Percentiles rank a stretch among this genome's conserved stretches.
These are phyloP conservation scores for Pocillopora verrucosa DNA, from an alignment of 64 coral and sea anemone species.

Conservation along the genomic window DNA sequence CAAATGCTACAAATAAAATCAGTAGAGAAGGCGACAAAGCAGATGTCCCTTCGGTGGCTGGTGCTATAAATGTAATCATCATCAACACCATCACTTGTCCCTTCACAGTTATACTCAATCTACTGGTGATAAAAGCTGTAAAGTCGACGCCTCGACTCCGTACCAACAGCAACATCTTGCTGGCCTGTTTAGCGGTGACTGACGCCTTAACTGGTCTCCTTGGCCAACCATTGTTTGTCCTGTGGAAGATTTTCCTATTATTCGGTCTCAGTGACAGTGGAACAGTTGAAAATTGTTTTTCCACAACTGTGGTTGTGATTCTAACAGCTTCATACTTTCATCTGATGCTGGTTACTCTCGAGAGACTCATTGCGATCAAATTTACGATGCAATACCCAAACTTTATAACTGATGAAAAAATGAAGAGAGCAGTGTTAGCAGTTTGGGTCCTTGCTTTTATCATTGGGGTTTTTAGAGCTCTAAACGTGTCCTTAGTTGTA, in stretches of 20 bases:
- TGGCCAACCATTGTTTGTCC: not conserved
- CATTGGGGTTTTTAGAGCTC: not conserved
- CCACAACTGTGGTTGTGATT: not conserved
- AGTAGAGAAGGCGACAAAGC: not conserved
- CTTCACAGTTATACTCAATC: not conserved
- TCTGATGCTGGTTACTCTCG: not conserved
- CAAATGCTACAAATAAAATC: not conserved
- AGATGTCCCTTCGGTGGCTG: not conserved
- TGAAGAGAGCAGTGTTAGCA: not conserved
- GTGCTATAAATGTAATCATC: not conserved
- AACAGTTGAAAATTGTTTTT: not conserved
- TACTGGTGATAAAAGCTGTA: no score
- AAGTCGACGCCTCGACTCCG: no score
- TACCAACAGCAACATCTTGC: not conserved
- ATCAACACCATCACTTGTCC: not conserved
- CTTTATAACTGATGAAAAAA: not conserved
- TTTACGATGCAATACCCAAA: not conserved
- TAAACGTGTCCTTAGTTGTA: not conserved
- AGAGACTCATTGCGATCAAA: not conserved
- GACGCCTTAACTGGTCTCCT: not conserved
- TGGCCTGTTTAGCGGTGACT: not conserved
- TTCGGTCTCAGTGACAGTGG: not conserved
- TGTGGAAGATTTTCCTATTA: not conserved
- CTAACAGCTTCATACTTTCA: not conserved
- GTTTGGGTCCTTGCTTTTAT: no score